Base-by-base conservation (phyloP, 2,888 invertebrate species). In the Terebella lapidaria region DNA sequence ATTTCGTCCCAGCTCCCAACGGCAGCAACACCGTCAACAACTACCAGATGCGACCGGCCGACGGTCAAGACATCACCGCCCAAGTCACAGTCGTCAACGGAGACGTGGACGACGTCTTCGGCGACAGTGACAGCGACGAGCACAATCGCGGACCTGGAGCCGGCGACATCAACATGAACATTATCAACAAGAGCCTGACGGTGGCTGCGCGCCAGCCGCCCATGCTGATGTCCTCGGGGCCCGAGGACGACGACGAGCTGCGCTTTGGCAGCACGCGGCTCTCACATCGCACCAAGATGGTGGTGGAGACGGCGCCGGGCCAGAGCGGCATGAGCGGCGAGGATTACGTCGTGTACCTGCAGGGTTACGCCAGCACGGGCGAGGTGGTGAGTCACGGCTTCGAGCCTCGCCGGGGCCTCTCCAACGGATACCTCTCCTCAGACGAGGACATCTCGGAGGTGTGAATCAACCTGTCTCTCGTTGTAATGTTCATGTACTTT, bases 161-260 rank as follows among this genome's bases (percentile, higher is more conserved):
- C 10, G 49, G 18, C 22, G 49, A 49, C 49, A 49, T 49, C 24
- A 49, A 49, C 49, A 49, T 49, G 49, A 49, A 49, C 49, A n/a
- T 49, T 22, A n/a, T 35, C 42, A 35, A 35, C 42, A 35, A 35
- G 42, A 35, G n/a, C 42, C n/a, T 35, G 10, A n/a, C n/a, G n/a
- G n/a, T n/a, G n/a, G n/a, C n/a, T n/a, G n/a, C n/a, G n/a, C 42
- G 42, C 10, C 42, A 35, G 42, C 42, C 42, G 42, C 10, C 42
- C 10, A 15, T 35, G 42, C 42, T 35, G 42, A 35, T 35, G 42
- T 35, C 42, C n/a, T 35, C 42, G 10, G 42, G 42, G 10, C 42
- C 42, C 42, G 42, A 35, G 10, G 42, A 35, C 42, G 42, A 10
- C 42, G 42, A n/a, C n/a, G 42, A 35, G 10, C 10, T n/a, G 42